Evolutionary conservation across 2,888 invertebrate species (phyloP).

Genomic region (Yponomeuta malinellus): DNA sequence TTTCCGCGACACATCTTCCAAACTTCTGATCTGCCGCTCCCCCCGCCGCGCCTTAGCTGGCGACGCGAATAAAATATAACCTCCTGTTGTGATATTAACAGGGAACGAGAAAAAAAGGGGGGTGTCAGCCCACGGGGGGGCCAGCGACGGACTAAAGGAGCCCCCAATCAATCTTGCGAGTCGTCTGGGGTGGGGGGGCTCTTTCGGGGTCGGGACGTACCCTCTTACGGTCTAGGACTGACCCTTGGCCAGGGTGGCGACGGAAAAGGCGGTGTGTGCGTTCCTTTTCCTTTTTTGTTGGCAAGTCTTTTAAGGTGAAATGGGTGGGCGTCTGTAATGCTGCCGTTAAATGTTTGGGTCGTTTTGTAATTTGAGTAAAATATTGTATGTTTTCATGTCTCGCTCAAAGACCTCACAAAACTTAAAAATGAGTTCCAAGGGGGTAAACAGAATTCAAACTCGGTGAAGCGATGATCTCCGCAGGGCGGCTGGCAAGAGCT

Average conservation of each 20-base stretch:
- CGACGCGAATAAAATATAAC: slow-evolving; percentile 60
- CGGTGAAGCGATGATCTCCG: too few species aligned
- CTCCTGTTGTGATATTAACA: slow-evolving; percentile 71
- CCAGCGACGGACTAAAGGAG: slow-evolving; percentile 75
- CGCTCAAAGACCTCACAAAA: not conserved
- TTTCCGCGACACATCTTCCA: slow-evolving; percentile 20
- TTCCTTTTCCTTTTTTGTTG: slow-evolving; percentile 39
- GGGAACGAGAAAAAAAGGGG: slow-evolving; percentile 64
- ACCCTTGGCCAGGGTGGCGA: slow-evolving; percentile 56
- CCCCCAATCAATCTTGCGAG: slow-evolving; percentile 77
- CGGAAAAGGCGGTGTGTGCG: slow-evolving; percentile 61
- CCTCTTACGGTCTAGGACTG: slow-evolving; percentile 65
- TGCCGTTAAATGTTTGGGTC: slow-evolving; percentile 23
- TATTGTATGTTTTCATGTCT: not conserved
- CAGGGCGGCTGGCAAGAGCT: too few species aligned
- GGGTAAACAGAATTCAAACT: too few species aligned
- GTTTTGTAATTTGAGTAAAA: slow-evolving; percentile 2
- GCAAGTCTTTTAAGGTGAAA: too few species aligned
- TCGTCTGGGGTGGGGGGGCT: slow-evolving; percentile 43
- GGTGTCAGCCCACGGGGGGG: slow-evolving; percentile 65
- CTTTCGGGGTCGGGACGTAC: slow-evolving; percentile 67
- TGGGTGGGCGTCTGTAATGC: slow-evolving; percentile 20
- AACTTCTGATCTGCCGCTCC: slow-evolving; percentile 54
- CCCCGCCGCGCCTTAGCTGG: slow-evolving; percentile 53
- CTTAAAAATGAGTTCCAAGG: not conserved